Base-by-base conservation (phyloP, 2,888 invertebrate species). In the Drosophila testacea region DNA sequence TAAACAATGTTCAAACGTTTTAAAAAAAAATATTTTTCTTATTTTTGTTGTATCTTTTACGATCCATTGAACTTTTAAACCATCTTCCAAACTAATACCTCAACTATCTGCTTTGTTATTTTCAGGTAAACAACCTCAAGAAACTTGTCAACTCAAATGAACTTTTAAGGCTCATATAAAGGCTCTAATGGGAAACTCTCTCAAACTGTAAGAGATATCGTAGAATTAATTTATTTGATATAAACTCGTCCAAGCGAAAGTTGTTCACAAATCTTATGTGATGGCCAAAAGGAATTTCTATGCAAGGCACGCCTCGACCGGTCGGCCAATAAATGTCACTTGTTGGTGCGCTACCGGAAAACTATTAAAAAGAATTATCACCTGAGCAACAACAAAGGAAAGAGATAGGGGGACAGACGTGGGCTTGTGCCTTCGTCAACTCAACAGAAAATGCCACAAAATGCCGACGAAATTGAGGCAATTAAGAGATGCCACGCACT, bases 331-430 rank as follows among this genome's bases (percentile, higher is more conserved):
- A 86, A 89, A 86, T 87, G 89, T 86, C 86, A 89, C 85, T 89
- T 87, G 89, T 66, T 75, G 77, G 71, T 60, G 73, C 62, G 82
- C 88, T 87, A 81, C 85, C 88, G 88, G 89, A 81, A 89, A 86
- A 88, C 86, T 89, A 89, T 86, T 87, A 86, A 86, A 84, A 73
- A 88, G 88, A 89, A 86, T 86, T 86, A 86, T 86, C 88, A 89
- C 86, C 79, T 71, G 72, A 34, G 54, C 13, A 7, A 27, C 27
- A 0, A 39, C 10, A 4, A n/a, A n/a, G 9, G 6, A 6, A 32
- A 4, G 16, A 6, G 36, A 16, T 27, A 7, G 34, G 30, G 10
- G 0, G 0, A 22, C 7, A 1, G 27, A 9, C n/a, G n/a, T 28
- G 32, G 38, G 41, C 51, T 62, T 74, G 61, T 50, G 68, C 42